Evolutionary conservation across 2,888 invertebrate genomes (phyloP).

Genomic region (Scaptomyza polygonia): DNA sequence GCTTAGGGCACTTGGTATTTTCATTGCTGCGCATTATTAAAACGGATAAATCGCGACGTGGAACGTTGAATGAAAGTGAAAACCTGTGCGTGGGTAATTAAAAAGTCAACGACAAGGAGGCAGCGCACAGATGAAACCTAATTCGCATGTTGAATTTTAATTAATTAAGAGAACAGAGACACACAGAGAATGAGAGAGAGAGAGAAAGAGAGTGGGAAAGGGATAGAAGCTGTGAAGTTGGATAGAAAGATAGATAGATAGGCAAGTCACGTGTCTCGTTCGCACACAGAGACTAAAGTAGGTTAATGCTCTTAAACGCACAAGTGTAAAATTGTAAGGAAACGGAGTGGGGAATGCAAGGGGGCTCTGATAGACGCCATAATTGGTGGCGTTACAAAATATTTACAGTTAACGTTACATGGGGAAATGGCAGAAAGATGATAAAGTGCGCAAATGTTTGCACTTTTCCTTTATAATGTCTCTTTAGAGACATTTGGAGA

Average conservation of each 20-base stretch:
- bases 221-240: neutral
- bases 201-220: conserved; percentile 8
- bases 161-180: conserved; percentile 71
- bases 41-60: conserved; percentile 80
- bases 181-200: too few species aligned
- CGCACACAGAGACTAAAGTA: conserved; percentile 53
- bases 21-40: conserved; percentile 62
- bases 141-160: conserved; percentile 80
- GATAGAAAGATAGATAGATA: conserved; percentile 32
- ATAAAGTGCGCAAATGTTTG: conserved; percentile 80
- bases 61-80: conserved; percentile 74
- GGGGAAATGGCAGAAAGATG: conserved; percentile 76
- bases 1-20: neutral
- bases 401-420: conserved; percentile 74
- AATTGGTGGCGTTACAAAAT: conserved; percentile 79
- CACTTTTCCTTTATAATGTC: conserved; percentile 79
- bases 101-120: conserved; percentile 51
- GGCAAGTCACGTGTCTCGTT: conserved; percentile 56
- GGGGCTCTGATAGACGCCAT: conserved; percentile 52
- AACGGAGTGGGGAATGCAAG: neutral
- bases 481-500: conserved; percentile 66
- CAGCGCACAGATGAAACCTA: conserved; percentile 58
- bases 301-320: conserved; percentile 63
- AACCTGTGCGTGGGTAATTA: conserved; percentile 81
- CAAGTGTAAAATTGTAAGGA: conserved; percentile 6